Percentiles rank a stretch among this genome's conserved stretches.
phyloP scores from a whole-genome alignment of 2,113 vertebrate genomes.

The Crotalus viridis region DNA sequence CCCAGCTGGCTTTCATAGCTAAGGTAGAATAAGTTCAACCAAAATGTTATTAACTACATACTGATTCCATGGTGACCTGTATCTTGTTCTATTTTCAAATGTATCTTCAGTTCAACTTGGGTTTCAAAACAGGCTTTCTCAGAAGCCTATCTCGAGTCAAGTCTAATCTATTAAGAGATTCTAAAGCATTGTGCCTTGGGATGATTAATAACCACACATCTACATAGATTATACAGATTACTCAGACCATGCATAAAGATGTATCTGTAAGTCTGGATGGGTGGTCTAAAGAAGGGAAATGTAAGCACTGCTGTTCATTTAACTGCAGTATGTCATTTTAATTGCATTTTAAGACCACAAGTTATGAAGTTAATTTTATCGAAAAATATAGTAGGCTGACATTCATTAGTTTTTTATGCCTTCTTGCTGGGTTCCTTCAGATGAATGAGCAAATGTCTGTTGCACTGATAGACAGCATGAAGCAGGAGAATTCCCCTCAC shows the following conservation, averaged over 20 bases:
- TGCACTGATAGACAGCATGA: constrained; percentile 25
- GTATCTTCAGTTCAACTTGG: not conserved
- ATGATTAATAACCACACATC: not conserved
- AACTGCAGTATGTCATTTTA: not conserved
- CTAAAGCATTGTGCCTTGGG: not conserved
- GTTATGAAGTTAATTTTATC: not conserved
- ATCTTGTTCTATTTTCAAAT: not conserved
- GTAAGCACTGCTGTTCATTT: not conserved
- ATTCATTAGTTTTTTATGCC: not conserved
- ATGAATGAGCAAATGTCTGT: not conserved
- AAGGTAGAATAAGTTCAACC: not conserved
- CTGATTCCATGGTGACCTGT: not conserved
- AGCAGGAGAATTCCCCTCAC: not conserved
- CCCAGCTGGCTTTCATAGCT: not conserved
- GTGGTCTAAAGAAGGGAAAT: not conserved
- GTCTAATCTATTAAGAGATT: not conserved
- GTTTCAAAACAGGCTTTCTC: not conserved
- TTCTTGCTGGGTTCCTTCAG: constrained; percentile 3
- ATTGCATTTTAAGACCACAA: not conserved
- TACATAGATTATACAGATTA: not conserved
- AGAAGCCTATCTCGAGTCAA: not conserved
- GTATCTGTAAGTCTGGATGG: not conserved
- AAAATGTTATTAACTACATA: not conserved
- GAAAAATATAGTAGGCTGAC: not conserved
- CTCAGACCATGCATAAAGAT: not conserved